These are phyloP conservation scores for Drosophila melanica DNA, from an alignment of 1,140 invertebrate genomes.

Conservation along the genomic window DNA sequence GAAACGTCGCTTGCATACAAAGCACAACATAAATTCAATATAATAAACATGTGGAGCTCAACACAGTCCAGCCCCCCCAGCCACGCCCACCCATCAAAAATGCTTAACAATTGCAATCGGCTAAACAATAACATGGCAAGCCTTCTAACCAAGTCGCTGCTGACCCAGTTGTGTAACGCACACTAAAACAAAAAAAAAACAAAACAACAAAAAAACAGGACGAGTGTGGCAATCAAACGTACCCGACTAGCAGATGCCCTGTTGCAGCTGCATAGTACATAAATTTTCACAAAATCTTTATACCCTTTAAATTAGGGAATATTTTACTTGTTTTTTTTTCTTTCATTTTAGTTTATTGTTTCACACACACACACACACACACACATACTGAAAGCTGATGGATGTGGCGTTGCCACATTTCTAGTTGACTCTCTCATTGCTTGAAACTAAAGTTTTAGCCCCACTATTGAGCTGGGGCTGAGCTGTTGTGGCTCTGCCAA, in stretches of 20 bases:
- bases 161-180: constrained; percentile 12
- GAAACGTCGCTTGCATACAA: constrained; percentile 57
- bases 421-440: constrained; percentile 60
- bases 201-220: constrained; percentile 9
- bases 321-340: neutral
- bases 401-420: constrained; percentile 39
- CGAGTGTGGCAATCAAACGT: too few species aligned
- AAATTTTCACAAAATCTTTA: too few species aligned
- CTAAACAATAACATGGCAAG: constrained; percentile 50
- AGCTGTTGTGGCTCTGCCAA: constrained; percentile 39
- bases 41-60: constrained; percentile 43
- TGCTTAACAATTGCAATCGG: constrained; percentile 51
- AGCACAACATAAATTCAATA: constrained; percentile 54
- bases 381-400: constrained; percentile 29
- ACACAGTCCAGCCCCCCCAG: too few species aligned
- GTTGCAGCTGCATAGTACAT: constrained; percentile 2
- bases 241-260: too few species aligned
- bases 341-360: constrained; percentile 9
- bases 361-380: neutral
- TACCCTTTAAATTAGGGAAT: too few species aligned
- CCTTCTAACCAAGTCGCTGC: neutral
- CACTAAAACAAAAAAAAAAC: constrained; percentile 21
- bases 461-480: constrained; percentile 5
- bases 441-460: constrained; percentile 49
- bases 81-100: neutral